Conservation (phyloP, 1,140 invertebrate genomes). For the Dinothrombium tinctorium region DNA sequence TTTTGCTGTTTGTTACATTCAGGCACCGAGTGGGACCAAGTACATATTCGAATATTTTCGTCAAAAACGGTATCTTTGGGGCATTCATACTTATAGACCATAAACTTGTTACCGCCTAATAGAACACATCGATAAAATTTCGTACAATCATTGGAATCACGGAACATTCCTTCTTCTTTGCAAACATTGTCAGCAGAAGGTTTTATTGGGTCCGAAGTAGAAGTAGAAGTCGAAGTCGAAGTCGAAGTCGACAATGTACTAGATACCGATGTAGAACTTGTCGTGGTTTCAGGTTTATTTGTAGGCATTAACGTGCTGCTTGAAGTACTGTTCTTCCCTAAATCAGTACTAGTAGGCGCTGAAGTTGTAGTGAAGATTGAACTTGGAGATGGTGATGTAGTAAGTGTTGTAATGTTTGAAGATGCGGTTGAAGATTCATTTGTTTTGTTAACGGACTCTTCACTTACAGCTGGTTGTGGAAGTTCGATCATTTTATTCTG, state of each 20-base stretch:
- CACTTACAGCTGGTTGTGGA: not conserved
- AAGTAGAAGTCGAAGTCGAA: conserved; percentile 1
- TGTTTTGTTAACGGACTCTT: not conserved
- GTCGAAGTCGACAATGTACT: not conserved
- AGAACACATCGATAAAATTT: conserved; percentile 12
- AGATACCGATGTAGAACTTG: conserved; percentile 3
- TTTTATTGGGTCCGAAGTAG: not conserved
- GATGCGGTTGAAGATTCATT: not conserved
- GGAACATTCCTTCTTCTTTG: conserved; percentile 7
- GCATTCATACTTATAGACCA: conserved; percentile 9
- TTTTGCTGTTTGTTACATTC: conserved; percentile 6
- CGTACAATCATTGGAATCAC: conserved; percentile 8
- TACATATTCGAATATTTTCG: conserved; percentile 2
- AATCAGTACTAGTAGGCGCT: not conserved
- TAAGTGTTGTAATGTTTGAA: not conserved
- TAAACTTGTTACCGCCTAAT: conserved; percentile 1
- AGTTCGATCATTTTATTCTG: conserved; percentile 5
- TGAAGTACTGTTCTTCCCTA: not conserved
- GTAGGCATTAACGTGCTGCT: not conserved
- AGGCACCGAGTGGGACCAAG: conserved; percentile 9
- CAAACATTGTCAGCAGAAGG: conserved; percentile 1
- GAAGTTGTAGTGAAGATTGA: not conserved
- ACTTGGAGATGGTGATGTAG: not conserved
- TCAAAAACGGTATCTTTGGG: conserved; percentile 11
- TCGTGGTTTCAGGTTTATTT: not conserved